Evolutionary conservation across 2,888 invertebrate species (phyloP), one percentile per base, ranked within the genome.

Genomic region (Odontocolon sp.): DNA sequence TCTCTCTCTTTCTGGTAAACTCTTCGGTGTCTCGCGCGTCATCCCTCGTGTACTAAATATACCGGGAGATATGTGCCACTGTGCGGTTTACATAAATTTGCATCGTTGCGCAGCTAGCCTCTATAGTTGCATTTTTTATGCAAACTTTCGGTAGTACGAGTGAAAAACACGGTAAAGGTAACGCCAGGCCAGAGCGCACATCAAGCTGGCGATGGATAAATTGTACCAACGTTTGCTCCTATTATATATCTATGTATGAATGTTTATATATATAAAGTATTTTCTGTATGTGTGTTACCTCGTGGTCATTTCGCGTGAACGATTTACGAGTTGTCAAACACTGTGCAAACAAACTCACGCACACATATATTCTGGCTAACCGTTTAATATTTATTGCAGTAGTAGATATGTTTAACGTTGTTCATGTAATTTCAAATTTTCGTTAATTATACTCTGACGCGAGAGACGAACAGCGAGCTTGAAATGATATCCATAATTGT

Each of bases 11-110:
- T 45, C 16, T 11, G 23, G 11, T 11, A 47, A 26, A 6, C 42
- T 18, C 45, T 21, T 8, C 11, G 31, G 52, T 71, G 59, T 71
- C 42, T 26, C 57, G 57, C 36, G 47, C 64, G 40, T 11, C 52
- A 66, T 33, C 57, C 33, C 47, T 54, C 59, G 23, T 52, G 52
- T 47, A 76, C 70, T 79, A 77, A 79, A 77, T 77, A 80, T 69
- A 76, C 75, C 64, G 50, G 33, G 73, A 71, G 69, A 81, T 82
- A 81, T 81, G 79, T 66, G 79, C 72, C 76, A 76, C 80, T 26
- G 28, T 47, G 64, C 56, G 79, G 78, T 84, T 84, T 81, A 78
- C 83, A 84, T 84, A 83, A 80, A 83, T 84, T 84, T 84, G 81
- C 84, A 84, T 83, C 64, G 78, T 56, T 31, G 26, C 69, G 50